These are phyloP conservation scores for Bufotes viridis DNA, from an alignment of 2,797 vertebrate species.

Conservation along the genomic window DNA sequence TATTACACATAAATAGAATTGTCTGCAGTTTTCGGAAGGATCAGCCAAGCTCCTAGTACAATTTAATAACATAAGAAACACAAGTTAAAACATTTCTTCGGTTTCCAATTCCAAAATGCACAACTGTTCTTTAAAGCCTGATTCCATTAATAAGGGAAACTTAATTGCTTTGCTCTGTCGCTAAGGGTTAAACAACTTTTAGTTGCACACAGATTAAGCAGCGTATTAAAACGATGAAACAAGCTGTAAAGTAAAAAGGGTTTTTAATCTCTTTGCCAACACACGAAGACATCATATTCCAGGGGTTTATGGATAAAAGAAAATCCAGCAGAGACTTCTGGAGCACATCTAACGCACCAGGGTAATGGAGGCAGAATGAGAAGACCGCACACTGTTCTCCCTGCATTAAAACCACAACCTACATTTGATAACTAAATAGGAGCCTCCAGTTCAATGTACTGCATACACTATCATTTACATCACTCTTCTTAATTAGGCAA, in stretches of 20 bases:
- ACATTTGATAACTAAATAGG: too few relatives aligned
- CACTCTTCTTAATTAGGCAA: too few relatives aligned
- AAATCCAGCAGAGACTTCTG: slow-evolving; percentile 43
- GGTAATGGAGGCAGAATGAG: slow-evolving; percentile 5
- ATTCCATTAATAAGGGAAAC: slow-evolving; percentile 33
- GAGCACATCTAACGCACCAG: slow-evolving; percentile 23
- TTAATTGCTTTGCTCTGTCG: slow-evolving; percentile 45
- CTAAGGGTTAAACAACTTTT: slow-evolving; percentile 53
- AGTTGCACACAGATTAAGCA: slow-evolving; percentile 51
- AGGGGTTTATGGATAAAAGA: slow-evolving; percentile 30
- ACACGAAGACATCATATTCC: slow-evolving; percentile 50
- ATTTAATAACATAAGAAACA: slow-evolving; percentile 3
- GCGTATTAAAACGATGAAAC: slow-evolving; percentile 53
- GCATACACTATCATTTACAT: too few relatives aligned
- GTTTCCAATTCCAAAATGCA: slow-evolving; percentile 17
- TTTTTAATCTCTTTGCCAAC: slow-evolving; percentile 59
- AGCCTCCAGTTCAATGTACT: not conserved
- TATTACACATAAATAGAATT: not conserved
- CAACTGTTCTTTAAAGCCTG: slow-evolving; percentile 24
- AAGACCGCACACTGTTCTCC: not conserved
- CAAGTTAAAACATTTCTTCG: slow-evolving; percentile 23
- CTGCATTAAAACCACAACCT: not conserved
- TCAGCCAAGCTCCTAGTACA: not conserved
- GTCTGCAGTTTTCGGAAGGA: not conserved
- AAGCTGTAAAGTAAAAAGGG: slow-evolving; percentile 58